Conservation (phyloP, 1,140 invertebrate genomes). For the Stegodyphus dumicola region DNA sequence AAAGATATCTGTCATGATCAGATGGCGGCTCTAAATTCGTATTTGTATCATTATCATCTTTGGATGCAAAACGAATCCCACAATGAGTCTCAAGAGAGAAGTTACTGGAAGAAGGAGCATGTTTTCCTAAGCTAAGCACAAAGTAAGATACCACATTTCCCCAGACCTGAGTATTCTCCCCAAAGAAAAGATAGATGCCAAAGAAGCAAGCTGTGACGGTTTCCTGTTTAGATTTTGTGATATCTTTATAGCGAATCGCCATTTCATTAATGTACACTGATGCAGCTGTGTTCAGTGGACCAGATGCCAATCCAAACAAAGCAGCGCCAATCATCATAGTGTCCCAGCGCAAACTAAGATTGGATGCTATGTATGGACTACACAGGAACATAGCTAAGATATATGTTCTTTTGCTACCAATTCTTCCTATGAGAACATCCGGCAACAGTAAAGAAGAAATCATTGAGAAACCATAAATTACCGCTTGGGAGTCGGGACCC, state of each 20-base stretch:
- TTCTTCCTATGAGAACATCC: constrained; percentile 58
- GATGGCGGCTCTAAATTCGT: constrained; percentile 10
- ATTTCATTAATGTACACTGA: constrained; percentile 71
- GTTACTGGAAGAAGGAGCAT: background rate
- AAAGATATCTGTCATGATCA: constrained; percentile 85
- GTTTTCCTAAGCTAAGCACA: constrained; percentile 7
- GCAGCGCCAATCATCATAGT: constrained; percentile 69
- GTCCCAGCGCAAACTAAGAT: constrained; percentile 66
- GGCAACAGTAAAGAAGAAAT: constrained; percentile 61
- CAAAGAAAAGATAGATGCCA: constrained; percentile 1
- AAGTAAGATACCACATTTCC: constrained; percentile 36
- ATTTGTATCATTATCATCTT: constrained; percentile 22
- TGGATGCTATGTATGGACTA: constrained; percentile 68
- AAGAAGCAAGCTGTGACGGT: constrained; percentile 23
- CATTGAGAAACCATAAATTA: constrained; percentile 67
- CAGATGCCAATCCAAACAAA: constrained; percentile 68
- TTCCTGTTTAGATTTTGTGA: background rate
- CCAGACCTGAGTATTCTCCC: background rate
- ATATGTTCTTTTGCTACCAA: constrained; percentile 69
- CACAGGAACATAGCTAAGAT: constrained; percentile 67
- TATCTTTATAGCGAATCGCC: constrained; percentile 61
- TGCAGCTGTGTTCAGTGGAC: constrained; percentile 72
- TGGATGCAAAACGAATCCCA: background rate
- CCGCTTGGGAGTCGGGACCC: constrained; percentile 60
- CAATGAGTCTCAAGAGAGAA: background rate